Conservation (phyloP, 2,113 vertebrate genomes). For the Malaclemys terrapin region DNA sequence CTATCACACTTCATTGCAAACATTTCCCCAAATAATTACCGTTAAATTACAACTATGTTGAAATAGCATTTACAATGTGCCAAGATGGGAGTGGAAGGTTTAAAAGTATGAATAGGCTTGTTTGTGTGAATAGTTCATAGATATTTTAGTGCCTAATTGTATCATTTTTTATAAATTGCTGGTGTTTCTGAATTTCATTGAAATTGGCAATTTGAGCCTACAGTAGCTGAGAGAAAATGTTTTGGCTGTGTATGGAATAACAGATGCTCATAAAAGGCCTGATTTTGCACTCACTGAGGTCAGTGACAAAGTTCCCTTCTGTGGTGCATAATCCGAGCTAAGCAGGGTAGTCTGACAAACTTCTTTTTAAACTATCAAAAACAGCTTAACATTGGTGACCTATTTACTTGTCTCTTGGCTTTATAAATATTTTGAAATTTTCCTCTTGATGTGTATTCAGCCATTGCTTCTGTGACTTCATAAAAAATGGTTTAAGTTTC, state of each 20-base stretch:
- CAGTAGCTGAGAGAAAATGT: background rate
- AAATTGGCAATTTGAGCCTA: background rate
- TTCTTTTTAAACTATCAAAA: background rate
- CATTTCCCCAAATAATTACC: background rate
- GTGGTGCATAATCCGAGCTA: background rate
- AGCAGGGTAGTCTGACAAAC: background rate
- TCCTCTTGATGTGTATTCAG: background rate
- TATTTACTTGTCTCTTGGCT: background rate
- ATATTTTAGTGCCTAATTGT: background rate
- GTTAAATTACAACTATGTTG: background rate
- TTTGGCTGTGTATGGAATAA: background rate
- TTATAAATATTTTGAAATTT: background rate
- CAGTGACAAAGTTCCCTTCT: background rate
- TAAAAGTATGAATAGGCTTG: background rate
- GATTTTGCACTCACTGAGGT: background rate
- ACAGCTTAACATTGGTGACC: background rate
- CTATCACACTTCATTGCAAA: background rate
- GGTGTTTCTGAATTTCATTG: background rate
- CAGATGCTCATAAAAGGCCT: background rate
- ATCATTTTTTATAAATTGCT: background rate
- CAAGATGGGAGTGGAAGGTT: background rate
- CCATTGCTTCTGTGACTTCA: background rate
- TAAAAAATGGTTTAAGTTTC: background rate
- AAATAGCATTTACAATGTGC: background rate
- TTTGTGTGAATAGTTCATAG: background rate